Percentiles rank a stretch among this genome's conserved stretches.
Conservation (phyloP, 2,888 invertebrate species). For the Agrypnus murinus region DNA sequence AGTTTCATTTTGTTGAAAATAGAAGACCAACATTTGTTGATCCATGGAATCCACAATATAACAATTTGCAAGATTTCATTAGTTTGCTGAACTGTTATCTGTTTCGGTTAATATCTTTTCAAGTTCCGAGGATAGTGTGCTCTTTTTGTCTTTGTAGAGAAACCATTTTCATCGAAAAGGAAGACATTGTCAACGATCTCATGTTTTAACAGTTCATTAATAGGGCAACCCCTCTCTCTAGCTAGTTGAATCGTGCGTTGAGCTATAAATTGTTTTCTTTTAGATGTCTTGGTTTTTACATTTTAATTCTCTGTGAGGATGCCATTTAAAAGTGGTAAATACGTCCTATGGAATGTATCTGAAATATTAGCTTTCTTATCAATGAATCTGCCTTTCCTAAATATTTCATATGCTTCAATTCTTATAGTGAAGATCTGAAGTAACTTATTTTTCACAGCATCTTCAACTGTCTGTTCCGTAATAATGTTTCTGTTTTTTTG, state of each 20-base stretch:
- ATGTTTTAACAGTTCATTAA: constrained; percentile 10
- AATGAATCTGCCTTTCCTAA: constrained; percentile 10
- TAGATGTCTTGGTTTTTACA: constrained; percentile 10
- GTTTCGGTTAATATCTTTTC: constrained; percentile 11
- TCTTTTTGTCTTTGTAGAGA: constrained; percentile 10
- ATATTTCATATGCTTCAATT: constrained; percentile 1
- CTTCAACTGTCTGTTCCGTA: not conserved
- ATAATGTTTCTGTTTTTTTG: no score
- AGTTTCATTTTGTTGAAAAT: constrained; percentile 14
- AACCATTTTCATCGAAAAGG: constrained; percentile 6
- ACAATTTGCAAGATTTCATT: constrained; percentile 10
- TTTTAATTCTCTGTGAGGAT: not conserved
- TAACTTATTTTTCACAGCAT: not conserved
- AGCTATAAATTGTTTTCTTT: constrained; percentile 1
- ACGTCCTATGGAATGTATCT: constrained; percentile 1
- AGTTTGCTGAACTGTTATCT: constrained; percentile 6
- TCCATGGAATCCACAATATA: constrained; percentile 1
- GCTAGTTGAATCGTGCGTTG: constrained; percentile 8
- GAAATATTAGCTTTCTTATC: constrained; percentile 11
- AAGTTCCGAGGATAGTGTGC: constrained; percentile 1
- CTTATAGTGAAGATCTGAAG: not conserved
- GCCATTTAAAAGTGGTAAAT: constrained; percentile 3
- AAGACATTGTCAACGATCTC: not conserved
- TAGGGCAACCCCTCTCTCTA: constrained; percentile 7
- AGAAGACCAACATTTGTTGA: constrained; percentile 7